Evolutionary conservation across 1,140 invertebrate genomes (phyloP).

Genomic region (Diachasmimorpha longicaudata): DNA sequence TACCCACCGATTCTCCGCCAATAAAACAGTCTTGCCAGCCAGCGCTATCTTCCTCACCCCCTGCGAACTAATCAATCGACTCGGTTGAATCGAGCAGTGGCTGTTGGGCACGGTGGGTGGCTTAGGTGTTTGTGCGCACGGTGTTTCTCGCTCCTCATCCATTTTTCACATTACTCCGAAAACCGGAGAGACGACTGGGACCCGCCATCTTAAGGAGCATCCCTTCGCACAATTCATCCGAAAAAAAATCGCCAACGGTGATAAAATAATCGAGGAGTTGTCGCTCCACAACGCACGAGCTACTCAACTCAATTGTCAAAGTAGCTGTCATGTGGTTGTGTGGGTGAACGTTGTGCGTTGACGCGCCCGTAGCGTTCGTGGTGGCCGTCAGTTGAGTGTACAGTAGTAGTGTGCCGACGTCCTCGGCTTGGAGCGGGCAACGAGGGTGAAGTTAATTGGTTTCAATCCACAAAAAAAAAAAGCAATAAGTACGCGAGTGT

Average conservation of each 20-base stretch:
- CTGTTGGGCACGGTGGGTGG: neutral
- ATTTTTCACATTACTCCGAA: slow-evolving; percentile 47
- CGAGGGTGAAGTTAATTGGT: neutral
- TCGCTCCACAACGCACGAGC: neutral
- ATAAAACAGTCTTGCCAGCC: neutral
- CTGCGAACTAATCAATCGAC: neutral
- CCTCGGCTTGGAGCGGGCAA: slow-evolving; percentile 21
- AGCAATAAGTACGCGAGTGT: neutral
- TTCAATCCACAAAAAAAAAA: neutral
- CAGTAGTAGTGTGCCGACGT: slow-evolving; percentile 32
- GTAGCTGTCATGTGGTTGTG: neutral
- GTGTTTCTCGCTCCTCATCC: neutral
- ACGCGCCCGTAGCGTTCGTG: slow-evolving; percentile 18
- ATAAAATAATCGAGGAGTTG: no score
- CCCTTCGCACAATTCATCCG: neutral
- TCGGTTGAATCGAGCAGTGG: neutral
- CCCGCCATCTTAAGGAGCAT: slow-evolving; percentile 55
- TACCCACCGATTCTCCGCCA: neutral
- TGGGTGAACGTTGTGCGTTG: neutral
- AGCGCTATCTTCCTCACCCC: neutral
- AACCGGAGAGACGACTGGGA: slow-evolving; percentile 32
- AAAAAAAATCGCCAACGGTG: neutral
- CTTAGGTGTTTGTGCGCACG: neutral
- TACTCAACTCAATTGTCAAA: neutral
- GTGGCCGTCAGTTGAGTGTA: slow-evolving; percentile 27